Evolutionary conservation across 1,140 invertebrate genomes (phyloP), one percentile per base, ranked within the genome.

Genomic region (Elymnias hypermnestra): DNA sequence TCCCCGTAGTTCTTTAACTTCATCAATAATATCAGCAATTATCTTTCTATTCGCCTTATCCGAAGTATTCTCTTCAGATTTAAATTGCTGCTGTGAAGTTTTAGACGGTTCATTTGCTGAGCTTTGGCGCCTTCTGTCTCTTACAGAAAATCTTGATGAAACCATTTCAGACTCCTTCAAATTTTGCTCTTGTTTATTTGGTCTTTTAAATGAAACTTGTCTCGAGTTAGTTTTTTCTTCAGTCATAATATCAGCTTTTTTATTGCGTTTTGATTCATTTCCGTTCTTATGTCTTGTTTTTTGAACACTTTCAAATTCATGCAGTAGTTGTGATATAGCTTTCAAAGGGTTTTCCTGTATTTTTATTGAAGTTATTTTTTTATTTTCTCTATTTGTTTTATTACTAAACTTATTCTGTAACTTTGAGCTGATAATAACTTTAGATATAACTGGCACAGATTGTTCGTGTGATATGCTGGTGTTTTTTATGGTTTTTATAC

Each of bases 291-390:
- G 43, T 38, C 60, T 64, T 8, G 37, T 63, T 53, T 69, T 77
- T 50, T 79, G 72, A 12, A 77, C 68, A 41, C 66, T 72, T 22
- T 82, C 76, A 28, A 84, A 67, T 50, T 82, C 67, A 25, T 73
- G 69, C 26, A 84, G 53, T 15, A 84, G 28, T 52, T 84, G 69
- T 10, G 81, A 79, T 53, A 84, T 84, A 8, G 77, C 76, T 63
- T 70, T 82, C 31, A 84, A 63, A 23, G 81, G 74, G 50, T 78
- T 74, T 7, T 76, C 64, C 13, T 50, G 14, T 4, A 59, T 17
- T 46, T 62, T 63, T 8, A 6, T 36, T 38, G 56, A 52, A 35
- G 26, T 15, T 50, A 36, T 38, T 47, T 44, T 36, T 19, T 62
- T 72, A 3, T 49, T 45, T 37, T 65, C 61, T 35, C 55, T 70